Percentiles rank a stretch among this genome's conserved stretches.
Evolutionary conservation across 2,797 vertebrate species (phyloP).

Genomic region (Cygnus olor): DNA sequence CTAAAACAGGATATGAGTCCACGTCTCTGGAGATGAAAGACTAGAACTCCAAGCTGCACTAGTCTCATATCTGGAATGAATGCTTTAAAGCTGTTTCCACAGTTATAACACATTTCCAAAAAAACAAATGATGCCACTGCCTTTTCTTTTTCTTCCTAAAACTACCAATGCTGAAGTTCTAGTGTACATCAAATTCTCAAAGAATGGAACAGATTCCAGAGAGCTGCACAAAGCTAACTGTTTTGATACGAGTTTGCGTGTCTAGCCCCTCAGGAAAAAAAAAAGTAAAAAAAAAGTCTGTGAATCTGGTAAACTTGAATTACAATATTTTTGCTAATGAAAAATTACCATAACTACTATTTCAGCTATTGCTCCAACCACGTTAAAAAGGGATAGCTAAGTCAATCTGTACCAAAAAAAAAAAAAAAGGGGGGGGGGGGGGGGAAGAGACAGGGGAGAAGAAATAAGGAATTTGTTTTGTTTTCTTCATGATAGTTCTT

Average conservation of each 20-base stretch:
- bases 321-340: neutral
- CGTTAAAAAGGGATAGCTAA: neutral
- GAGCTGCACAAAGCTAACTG: neutral
- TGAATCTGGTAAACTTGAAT: neutral
- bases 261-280: neutral
- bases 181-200: neutral
- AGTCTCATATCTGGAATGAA: neutral
- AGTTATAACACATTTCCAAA: neutral
- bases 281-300: neutral
- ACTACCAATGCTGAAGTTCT: neutral
- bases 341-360: neutral
- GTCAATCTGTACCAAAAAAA: neutral
- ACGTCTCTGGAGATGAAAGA: neutral
- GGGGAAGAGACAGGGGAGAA: too few relatives aligned
- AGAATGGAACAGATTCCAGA: neutral
- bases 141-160: neutral
- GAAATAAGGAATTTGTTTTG: neutral
- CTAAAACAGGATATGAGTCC: neutral
- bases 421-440: rapidly evolving
- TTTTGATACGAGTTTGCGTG: neutral
- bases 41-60: neutral
- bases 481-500: neutral
- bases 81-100: neutral
- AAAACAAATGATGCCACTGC: neutral
- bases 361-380: neutral